Conservation (phyloP, 2,113 vertebrate species). For the Sialia sialis region DNA sequence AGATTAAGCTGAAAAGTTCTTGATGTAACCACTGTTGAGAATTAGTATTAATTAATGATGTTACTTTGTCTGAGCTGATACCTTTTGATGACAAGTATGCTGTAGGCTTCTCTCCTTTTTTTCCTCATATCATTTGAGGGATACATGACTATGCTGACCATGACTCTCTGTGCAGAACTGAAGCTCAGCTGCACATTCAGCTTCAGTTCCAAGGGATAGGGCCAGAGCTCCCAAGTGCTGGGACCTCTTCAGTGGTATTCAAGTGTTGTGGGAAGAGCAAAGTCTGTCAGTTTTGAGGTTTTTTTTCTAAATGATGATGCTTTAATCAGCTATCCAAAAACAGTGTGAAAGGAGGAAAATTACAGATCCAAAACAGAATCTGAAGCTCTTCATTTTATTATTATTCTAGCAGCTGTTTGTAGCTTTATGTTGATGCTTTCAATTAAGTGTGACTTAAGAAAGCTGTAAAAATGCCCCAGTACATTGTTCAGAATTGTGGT, state of each 20-base stretch:
- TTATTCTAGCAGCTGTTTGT: not conserved
- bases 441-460: not conserved
- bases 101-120: not conserved
- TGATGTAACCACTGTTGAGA: not conserved
- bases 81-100: not conserved
- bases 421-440: not conserved
- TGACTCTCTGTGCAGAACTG: not conserved
- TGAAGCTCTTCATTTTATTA: not conserved
- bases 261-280: not conserved
- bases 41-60: not conserved
- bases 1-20: not conserved
- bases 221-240: not conserved
- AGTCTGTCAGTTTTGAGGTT: not conserved
- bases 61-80: not conserved
- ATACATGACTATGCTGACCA: accelerated
- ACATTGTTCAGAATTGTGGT: not conserved
- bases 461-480: not conserved
- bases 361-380: not conserved
- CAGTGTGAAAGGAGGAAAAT: not conserved
- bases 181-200: not conserved
- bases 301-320: not conserved
- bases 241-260: not conserved
- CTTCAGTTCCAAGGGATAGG: not conserved
- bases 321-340: not conserved
- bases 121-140: accelerated